Conservation (phyloP, 2,797 vertebrate species). For the Acanthurus tractus region DNA sequence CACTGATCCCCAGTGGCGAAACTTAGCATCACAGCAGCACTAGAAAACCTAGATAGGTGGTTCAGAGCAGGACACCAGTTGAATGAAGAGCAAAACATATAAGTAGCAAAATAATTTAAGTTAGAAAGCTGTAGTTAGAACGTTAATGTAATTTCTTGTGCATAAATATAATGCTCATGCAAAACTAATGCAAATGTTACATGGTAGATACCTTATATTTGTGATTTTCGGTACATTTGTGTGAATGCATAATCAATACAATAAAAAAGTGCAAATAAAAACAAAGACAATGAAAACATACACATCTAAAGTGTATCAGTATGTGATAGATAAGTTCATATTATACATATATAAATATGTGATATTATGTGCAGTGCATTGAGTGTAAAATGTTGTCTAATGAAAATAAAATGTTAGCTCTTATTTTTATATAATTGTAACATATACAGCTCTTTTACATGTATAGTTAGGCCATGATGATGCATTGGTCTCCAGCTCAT, state of each 20-base stretch:
- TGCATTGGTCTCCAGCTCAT: constrained; percentile 86
- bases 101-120: not conserved
- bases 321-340: not conserved
- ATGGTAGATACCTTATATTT: not conserved
- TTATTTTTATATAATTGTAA: not conserved
- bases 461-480: constrained; percentile 1
- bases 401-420: not conserved
- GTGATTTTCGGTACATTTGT: not conserved
- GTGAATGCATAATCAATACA: not conserved
- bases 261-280: not conserved
- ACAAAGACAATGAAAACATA: not conserved
- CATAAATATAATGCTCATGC: not conserved
- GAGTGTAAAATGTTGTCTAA: not conserved
- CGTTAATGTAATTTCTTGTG: not conserved
- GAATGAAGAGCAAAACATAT: not conserved
- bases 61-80: not conserved
- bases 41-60: not conserved
- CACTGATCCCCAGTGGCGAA: not conserved
- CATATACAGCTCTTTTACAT: not conserved
- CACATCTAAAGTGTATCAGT: not conserved
- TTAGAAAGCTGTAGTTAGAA: not conserved
- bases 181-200: not conserved
- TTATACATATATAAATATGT: not conserved
- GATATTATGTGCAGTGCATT: not conserved
- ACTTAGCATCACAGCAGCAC: not conserved